Evolutionary conservation across 2,797 vertebrate genomes (phyloP), one percentile per base, ranked within the genome.

Genomic region (Aselliscus stoliczkanus): DNA sequence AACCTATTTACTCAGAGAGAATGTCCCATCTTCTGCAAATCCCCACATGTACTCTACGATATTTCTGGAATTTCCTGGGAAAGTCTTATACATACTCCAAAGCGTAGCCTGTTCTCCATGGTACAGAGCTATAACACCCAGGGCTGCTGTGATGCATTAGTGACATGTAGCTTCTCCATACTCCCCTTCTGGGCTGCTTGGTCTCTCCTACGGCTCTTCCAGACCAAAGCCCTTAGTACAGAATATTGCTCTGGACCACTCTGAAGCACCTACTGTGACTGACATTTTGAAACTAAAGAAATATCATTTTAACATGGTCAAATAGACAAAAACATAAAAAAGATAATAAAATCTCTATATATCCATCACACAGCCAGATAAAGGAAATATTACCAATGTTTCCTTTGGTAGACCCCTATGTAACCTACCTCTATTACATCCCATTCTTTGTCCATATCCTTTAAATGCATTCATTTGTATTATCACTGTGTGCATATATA

Each of bases 231-330:
- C 5, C 34, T 88, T 47, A 11, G 8, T 37, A 6, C 2, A 54
- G 79, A 88, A 64, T 18, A n/a, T 42, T 44, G 9, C 25, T 62
- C 77, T 20, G 1, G 7, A 52, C 4, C 42, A 13, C 37, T 42
- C 23, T 27, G 31, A 92, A 80, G 17, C 15, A 52, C 1, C n/a
- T 39, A 42, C 18, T 72, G 82, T 62, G 29, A 54, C 20, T 65
- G 39, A 21, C 17, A 65, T 65, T 88, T 76, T 90, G 29, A 84
- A 90, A 90, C 14, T 31, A 79, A 25, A 11, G 14, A 50, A 7
- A 39, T 75, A n/a, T 50, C 69, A 84, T 84, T 90, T 85, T 37
- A 94, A 47, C 75, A 58, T 75, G 4, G 8, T 31, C 65, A 85
- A 47, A 82, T 29, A 37, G 52, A 29, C 2, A 54, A 65, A 80